phyloP scores from a whole-genome alignment of 1,140 invertebrate species.

The Doryteuthis pealeii region DNA sequence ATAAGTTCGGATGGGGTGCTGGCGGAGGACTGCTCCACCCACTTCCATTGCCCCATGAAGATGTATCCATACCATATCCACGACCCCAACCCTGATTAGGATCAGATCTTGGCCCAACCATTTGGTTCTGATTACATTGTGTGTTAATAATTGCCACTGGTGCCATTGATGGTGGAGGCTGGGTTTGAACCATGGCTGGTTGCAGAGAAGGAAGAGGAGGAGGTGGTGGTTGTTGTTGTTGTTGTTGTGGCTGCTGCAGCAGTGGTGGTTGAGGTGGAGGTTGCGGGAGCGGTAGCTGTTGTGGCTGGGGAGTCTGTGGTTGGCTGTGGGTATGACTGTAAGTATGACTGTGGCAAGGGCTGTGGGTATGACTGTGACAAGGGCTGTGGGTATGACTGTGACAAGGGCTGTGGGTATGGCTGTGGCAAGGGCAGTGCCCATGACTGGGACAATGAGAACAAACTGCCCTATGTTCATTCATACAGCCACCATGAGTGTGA shows the following conservation, averaged over 20 bases:
- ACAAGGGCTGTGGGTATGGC: conserved; percentile 8
- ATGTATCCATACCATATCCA: background rate
- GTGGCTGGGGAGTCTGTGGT: background rate
- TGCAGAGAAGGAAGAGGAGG: background rate
- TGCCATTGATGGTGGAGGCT: background rate
- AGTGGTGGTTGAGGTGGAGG: background rate
- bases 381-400: background rate
- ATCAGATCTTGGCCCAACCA: background rate
- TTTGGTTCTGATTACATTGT: background rate
- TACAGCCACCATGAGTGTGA: background rate
- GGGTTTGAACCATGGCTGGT: background rate
- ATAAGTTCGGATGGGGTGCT: no score
- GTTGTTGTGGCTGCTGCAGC: background rate
- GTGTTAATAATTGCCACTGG: background rate
- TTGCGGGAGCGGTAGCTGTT: no score
- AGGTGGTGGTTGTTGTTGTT: background rate
- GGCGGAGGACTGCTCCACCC: background rate
- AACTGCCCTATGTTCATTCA: background rate
- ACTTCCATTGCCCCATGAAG: background rate
- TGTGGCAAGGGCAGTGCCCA: background rate
- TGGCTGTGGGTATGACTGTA: no score
- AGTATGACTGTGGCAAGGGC: background rate
- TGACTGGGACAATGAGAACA: background rate
- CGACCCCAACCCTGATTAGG: background rate
- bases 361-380: conserved; percentile 20